A percentile compares a stretch with the other conserved stretches of the same genome.
These are phyloP conservation scores for Pteronura brasiliensis DNA, from an alignment of 2,113 vertebrate species.

Conservation along the genomic window DNA sequence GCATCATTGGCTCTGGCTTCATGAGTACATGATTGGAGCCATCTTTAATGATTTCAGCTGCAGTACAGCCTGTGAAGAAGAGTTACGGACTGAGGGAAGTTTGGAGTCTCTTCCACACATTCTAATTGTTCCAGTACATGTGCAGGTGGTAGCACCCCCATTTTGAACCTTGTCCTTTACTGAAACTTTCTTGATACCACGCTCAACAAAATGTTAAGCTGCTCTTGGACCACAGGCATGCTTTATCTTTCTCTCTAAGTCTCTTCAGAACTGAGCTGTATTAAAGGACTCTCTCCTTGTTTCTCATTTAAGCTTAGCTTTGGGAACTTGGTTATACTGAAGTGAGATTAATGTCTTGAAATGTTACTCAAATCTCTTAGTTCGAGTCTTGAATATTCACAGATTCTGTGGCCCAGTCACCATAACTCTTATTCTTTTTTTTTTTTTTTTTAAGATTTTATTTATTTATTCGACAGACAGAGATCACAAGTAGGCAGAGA, in stretches of 20 bases:
- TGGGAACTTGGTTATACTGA: not conserved
- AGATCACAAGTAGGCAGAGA: too few species aligned
- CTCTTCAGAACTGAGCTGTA: not conserved
- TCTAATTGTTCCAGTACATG: not conserved
- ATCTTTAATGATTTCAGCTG: not conserved
- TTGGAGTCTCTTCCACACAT: not conserved
- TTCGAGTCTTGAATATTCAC: not conserved
- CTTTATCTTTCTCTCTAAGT: not conserved
- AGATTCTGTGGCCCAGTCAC: not conserved
- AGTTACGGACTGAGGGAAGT: not conserved
- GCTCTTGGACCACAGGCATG: not conserved
- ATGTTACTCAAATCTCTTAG: not conserved
- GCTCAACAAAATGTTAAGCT: not conserved
- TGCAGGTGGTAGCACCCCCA: not conserved
- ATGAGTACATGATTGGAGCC: not conserved
- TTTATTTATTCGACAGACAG: too few species aligned
- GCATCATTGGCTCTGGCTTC: not conserved
- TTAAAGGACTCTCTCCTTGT: not conserved
- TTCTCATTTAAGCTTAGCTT: not conserved
- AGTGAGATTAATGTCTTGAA: not conserved
- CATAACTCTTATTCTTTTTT: not conserved
- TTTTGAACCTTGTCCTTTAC: not conserved
- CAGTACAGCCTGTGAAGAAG: not conserved
- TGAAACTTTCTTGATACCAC: not conserved
- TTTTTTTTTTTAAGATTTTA: too few species aligned